Percentiles rank a stretch among this genome's conserved stretches.
phyloP scores from a whole-genome alignment of 2,113 vertebrate species.

The Antechinus stuartii region DNA sequence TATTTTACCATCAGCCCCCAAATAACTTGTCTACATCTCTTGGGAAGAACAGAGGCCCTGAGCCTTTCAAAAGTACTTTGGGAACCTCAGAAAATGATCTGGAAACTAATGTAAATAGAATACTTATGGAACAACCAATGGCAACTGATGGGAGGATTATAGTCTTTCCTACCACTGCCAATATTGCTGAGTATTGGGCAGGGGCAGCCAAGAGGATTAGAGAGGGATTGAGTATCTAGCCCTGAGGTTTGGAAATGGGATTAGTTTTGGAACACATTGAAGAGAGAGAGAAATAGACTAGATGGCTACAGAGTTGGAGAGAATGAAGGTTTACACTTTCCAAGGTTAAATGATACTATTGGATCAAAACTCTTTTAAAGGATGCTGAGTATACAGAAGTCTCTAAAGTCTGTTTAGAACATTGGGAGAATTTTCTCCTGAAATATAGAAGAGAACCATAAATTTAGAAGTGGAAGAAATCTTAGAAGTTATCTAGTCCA shows the following conservation, averaged over 20 bases:
- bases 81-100: not conserved
- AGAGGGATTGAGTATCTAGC: conserved; percentile 8
- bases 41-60: not conserved
- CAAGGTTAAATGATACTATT: not conserved
- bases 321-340: not conserved
- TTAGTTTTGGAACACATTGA: conserved; percentile 75
- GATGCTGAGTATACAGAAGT: not conserved
- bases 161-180: not conserved
- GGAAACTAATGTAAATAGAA: not conserved
- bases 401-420: not conserved
- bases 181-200: conserved; percentile 42
- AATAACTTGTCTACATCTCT: not conserved
- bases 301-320: not conserved
- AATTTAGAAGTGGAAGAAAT: not conserved
- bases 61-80: not conserved
- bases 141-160: not conserved
- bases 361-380: not conserved
- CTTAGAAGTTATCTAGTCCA: not conserved
- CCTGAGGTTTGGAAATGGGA: conserved; percentile 44
- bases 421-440: not conserved
- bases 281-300: conserved; percentile 45
- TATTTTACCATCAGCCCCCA: not conserved
- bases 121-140: not conserved
- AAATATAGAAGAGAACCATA: not conserved
- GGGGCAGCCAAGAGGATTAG: conserved; percentile 77